Percentiles rank a stretch among this genome's conserved stretches.
Evolutionary conservation across 2,888 invertebrate species (phyloP).

Genomic region (Caenorhabditis angaria): DNA sequence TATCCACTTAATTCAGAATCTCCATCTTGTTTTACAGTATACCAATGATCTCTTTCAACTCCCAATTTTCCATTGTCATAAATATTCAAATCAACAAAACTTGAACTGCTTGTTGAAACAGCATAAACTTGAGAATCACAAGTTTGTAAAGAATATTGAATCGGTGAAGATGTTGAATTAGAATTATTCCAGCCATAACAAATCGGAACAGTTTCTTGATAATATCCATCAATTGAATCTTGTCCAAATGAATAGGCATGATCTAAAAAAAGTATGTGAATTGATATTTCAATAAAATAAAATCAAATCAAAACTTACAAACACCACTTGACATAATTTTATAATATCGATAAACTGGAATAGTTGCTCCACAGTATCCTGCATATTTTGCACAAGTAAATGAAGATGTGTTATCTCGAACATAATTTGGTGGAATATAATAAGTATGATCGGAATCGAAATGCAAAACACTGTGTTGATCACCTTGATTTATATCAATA

Average conservation of each 20-base stretch:
- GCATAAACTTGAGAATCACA: background rate
- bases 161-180: slow-evolving; percentile 9
- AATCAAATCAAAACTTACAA: slow-evolving; percentile 41
- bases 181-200: slow-evolving; percentile 54
- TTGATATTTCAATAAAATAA: background rate
- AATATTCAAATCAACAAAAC: slow-evolving; percentile 36
- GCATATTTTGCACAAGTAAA: slow-evolving; percentile 19
- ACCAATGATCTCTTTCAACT: slow-evolving; percentile 52
- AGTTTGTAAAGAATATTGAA: background rate
- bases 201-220: slow-evolving; percentile 50
- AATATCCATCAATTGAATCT: slow-evolving; percentile 44
- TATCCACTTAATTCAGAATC: slow-evolving; percentile 27
- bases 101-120: background rate
- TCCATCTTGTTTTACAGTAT: slow-evolving; percentile 40
- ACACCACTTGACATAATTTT: slow-evolving; percentile 45
- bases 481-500: slow-evolving; percentile 24
- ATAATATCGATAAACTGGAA: slow-evolving; percentile 59
- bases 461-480: slow-evolving; percentile 22
- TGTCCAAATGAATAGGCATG: slow-evolving; percentile 58
- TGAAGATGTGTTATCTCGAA: slow-evolving; percentile 23
- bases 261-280: slow-evolving; percentile 33
- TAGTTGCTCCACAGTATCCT: slow-evolving; percentile 57
- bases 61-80: slow-evolving; percentile 49
- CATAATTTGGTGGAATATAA: slow-evolving; percentile 32
- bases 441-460: slow-evolving; percentile 30